Evolutionary conservation across 2,888 invertebrate species (phyloP).

Genomic region (Brenthis daphne): DNA sequence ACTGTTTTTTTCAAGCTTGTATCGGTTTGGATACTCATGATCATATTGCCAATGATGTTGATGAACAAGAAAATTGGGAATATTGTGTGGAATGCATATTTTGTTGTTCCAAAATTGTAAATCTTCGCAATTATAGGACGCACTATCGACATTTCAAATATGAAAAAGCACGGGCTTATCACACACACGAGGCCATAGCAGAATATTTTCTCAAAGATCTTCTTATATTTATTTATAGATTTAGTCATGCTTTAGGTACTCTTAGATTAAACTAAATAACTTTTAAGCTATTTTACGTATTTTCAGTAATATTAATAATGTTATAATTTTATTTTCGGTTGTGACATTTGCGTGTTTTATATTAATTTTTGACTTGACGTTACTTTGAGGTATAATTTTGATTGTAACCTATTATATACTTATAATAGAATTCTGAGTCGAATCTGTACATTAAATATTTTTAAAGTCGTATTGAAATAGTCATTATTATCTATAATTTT

Average conservation of each 20-base stretch:
- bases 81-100: conserved; percentile 50
- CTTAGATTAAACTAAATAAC: not conserved
- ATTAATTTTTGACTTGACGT: conserved; percentile 4
- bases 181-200: conserved; percentile 49
- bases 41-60: conserved; percentile 63
- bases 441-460: no score
- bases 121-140: conserved; percentile 49
- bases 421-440: no score
- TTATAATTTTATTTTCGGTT: not conserved
- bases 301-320: not conserved
- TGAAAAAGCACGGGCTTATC: conserved; percentile 54
- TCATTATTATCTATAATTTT: no score
- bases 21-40: conserved; percentile 53
- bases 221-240: conserved; percentile 18
- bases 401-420: no score
- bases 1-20: conserved; percentile 46
- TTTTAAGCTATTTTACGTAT: not conserved
- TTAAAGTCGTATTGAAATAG: no score
- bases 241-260: conserved; percentile 17
- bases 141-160: conserved; percentile 57
- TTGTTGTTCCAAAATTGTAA: conserved; percentile 46
- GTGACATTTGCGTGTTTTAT: not conserved
- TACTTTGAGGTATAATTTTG: not conserved
- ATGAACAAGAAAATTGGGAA: conserved; percentile 54
- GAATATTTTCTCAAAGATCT: conserved; percentile 42